Evolutionary conservation across 2,888 invertebrate genomes (phyloP).

Genomic region (Eretmocerus hayati): DNA sequence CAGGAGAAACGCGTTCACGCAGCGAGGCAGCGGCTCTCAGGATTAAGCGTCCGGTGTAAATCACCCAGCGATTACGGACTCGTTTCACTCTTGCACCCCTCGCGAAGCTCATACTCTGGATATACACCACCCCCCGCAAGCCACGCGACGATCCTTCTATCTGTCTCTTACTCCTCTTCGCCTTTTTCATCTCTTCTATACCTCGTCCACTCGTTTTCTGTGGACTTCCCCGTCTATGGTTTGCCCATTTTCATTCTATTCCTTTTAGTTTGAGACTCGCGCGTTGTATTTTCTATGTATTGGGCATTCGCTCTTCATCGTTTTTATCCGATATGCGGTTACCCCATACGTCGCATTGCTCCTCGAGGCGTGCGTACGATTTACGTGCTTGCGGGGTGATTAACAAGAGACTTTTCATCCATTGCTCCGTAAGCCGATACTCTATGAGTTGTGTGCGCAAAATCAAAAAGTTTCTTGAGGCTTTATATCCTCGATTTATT

Average conservation of each 20-base stretch:
- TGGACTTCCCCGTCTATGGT: neutral
- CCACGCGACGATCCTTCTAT: constrained; percentile 16
- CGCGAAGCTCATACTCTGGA: too few species aligned
- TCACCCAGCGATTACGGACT: constrained; percentile 33
- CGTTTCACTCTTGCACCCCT: constrained; percentile 27
- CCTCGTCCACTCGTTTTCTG: neutral
- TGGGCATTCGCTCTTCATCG: too few species aligned
- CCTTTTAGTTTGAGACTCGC: too few species aligned
- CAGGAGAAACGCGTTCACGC: constrained; percentile 24
- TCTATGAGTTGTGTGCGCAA: too few species aligned
- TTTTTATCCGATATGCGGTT: too few species aligned
- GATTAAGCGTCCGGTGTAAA: constrained; percentile 34
- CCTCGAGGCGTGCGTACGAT: constrained; percentile 11
- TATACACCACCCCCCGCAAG: too few species aligned
- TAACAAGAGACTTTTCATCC: too few species aligned
- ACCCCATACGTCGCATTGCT: constrained; percentile 8
- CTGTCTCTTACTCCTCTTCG: constrained; percentile 11
- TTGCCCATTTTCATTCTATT: neutral
- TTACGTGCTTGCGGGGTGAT: constrained; percentile 2
- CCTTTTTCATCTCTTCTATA: neutral
- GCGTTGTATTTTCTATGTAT: too few species aligned
- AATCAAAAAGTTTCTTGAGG: too few species aligned
- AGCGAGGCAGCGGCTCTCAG: constrained; percentile 22
- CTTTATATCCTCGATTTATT: too few species aligned
- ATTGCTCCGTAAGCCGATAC: too few species aligned